These are phyloP conservation scores for Coilia nasus DNA, from an alignment of 2,797 vertebrate genomes.

Conservation along the genomic window DNA sequence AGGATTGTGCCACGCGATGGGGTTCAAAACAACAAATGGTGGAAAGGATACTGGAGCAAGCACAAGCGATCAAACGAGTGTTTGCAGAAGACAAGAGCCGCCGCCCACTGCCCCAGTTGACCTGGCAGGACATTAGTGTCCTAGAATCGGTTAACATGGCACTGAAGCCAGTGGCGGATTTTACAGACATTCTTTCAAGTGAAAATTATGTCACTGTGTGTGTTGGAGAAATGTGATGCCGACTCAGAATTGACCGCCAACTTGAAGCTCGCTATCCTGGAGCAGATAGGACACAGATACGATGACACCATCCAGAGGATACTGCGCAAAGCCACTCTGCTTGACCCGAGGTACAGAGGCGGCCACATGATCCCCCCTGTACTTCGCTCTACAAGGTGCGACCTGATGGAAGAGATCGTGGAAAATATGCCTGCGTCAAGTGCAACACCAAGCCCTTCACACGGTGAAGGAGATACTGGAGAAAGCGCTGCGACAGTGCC, in stretches of 20 bases:
- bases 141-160: slow-evolving; percentile 20
- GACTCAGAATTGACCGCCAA: slow-evolving; percentile 15
- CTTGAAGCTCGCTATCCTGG: slow-evolving; percentile 23
- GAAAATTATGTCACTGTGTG: slow-evolving; percentile 29
- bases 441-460: neutral
- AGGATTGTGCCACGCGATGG: slow-evolving; percentile 3
- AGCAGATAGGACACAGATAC: slow-evolving; percentile 27
- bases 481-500: neutral
- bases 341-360: slow-evolving; percentile 28
- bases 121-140: slow-evolving; percentile 27
- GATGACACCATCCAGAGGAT: slow-evolving; percentile 11
- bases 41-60: neutral
- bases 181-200: slow-evolving; percentile 31
- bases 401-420: neutral
- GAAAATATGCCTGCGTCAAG: neutral
- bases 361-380: slow-evolving; percentile 27
- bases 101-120: neutral
- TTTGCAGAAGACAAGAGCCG: neutral
- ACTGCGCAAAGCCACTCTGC: slow-evolving; percentile 22
- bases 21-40: neutral
- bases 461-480: neutral
- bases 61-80: neutral
- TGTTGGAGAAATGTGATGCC: slow-evolving; percentile 5
- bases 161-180: slow-evolving; percentile 28
- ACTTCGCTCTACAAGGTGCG: slow-evolving; percentile 6